phyloP scores from a whole-genome alignment of 2,113 vertebrate species.

The Cyprinus carpio region DNA sequence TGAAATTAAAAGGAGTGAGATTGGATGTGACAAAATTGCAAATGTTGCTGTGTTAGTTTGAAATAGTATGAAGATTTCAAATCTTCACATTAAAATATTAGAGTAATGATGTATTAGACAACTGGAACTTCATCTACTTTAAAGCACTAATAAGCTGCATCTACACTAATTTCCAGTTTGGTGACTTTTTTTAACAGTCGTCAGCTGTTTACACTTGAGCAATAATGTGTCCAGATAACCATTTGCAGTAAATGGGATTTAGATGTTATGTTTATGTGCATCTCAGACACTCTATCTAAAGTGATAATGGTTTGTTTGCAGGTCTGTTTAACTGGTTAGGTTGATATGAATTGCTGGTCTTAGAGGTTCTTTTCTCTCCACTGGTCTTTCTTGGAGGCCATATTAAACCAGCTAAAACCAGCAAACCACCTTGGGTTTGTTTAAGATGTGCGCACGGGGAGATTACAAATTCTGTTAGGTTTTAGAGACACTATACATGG shows the following conservation, averaged over 20 bases:
- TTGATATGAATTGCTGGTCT: background rate
- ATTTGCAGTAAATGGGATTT: background rate
- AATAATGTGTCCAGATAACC: background rate
- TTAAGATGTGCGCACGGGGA: background rate
- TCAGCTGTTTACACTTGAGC: background rate
- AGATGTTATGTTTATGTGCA: background rate
- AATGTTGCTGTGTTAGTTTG: background rate
- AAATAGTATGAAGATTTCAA: background rate
- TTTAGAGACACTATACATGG: background rate
- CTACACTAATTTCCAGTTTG: background rate
- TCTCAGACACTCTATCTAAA: background rate
- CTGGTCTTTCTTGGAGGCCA: background rate
- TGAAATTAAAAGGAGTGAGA: background rate
- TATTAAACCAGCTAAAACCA: background rate
- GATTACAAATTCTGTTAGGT: too few species aligned
- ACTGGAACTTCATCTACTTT: background rate
- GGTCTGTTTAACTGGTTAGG: background rate
- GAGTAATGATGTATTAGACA: background rate
- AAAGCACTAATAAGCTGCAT: background rate
- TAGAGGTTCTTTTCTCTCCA: background rate
- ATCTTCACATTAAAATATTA: background rate
- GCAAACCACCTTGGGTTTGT: background rate
- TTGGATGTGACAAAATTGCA: background rate
- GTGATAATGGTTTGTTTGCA: background rate
- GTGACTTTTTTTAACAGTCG: background rate